Evolutionary conservation across 2,113 vertebrate species (phyloP), one percentile per base, ranked within the genome.

Genomic region (Chrysochloris asiatica): DNA sequence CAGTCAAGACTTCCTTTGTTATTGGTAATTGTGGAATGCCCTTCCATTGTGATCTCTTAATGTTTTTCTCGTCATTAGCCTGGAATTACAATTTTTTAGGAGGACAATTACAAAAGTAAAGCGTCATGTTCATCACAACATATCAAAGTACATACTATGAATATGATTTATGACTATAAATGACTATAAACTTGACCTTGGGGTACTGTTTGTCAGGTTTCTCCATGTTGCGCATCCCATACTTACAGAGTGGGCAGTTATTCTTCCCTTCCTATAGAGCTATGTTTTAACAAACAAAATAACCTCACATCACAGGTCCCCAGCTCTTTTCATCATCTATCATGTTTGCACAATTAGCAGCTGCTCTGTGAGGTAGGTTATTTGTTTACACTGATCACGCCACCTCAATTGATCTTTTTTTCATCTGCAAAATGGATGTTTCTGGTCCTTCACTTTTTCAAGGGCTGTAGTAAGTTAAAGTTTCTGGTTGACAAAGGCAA

Each of bases 261-360:
- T 11, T 6, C 17, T 30, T 24, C 9, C 2, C 41, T n/a, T 56
- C 17, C 41, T 47, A 41, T 19, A 22, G 36, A 7, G 30, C 28
- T 59, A 71, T 61, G 52, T 88, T 92, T 92, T 76, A 83, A 79
- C 19, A 75, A 76, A 72, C 43, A 81, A 90, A 71, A 84, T 75
- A 82, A 71, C 36, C 61, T 3, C 19, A 86, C 33, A 13, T 6
- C 28, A 36, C 6, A 38, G 30, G 14, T 43, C 12, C 26, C 6
- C 11, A 45, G 71, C 36, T 82, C 50, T 92, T 71, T 43, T 19
- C 50, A 33, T 45, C 36, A 45, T 6, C 38, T 86, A 28, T 50
- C 47, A n/a, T 3, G 6, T 78, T 83, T 59, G 30, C 21, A 30
- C 19, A 71, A 90, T 50, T 13, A 88, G 50, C 67, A 71, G 36